A percentile compares a stretch with the other conserved stretches of the same genome.
These are phyloP conservation scores for Holothuria scabra DNA, from an alignment of 53 echinoderm and acorn worm species.

Conservation along the genomic window DNA sequence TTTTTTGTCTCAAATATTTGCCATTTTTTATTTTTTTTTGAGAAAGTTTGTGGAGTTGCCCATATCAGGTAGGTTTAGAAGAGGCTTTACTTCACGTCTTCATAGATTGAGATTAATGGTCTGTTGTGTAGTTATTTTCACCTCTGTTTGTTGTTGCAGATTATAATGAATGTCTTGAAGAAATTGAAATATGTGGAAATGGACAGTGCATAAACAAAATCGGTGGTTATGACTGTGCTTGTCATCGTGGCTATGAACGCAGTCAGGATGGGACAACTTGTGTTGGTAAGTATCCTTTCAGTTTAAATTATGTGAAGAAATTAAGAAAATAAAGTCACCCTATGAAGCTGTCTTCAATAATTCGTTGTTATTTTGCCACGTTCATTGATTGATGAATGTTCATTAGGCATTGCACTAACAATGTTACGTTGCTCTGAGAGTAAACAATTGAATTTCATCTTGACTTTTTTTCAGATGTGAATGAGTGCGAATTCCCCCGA, in stretches of 20 bases:
- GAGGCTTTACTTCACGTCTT: too few relatives aligned
- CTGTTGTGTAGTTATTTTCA: too few relatives aligned
- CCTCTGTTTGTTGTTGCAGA: conserved; percentile 55
- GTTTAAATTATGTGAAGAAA: background rate
- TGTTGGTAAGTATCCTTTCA: conserved; percentile 58
- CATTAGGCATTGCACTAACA: background rate
- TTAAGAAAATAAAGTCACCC: too few relatives aligned
- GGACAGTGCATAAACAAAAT: conserved; percentile 79
- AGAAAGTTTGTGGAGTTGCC: too few relatives aligned
- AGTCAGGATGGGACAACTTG: conserved; percentile 69
- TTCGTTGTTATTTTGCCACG: background rate
- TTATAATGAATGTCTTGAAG: conserved; percentile 71
- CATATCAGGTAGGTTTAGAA: too few relatives aligned
- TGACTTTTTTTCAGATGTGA: conserved; percentile 64
- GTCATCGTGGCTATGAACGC: conserved; percentile 73
- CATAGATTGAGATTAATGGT: too few relatives aligned
- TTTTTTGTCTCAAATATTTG: too few relatives aligned
- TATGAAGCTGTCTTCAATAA: background rate
- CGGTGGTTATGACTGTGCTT: conserved; percentile 78
- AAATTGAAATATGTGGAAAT: conserved; percentile 58
- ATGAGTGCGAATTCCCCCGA: conserved; percentile 77
- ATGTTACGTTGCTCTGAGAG: too few relatives aligned
- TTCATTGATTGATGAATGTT: background rate
- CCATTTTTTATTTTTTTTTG: too few relatives aligned
- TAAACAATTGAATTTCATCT: background rate